These are phyloP conservation scores for Sepiola atlantica DNA, from an alignment of 2,888 invertebrate species.

Conservation along the genomic window DNA sequence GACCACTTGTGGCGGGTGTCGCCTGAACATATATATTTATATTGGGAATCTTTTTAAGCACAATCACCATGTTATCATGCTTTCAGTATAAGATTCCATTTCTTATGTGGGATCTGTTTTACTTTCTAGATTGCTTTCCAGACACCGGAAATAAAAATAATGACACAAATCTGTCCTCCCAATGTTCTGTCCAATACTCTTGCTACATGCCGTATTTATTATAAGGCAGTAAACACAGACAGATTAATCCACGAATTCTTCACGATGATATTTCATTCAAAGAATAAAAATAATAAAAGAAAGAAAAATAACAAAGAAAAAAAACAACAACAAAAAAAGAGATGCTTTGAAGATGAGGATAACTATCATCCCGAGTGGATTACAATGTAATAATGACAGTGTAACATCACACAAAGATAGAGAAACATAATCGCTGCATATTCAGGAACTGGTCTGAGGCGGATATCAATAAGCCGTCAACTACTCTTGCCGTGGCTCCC, in stretches of 20 bases:
- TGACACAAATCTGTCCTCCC: not conserved
- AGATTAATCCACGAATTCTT: not conserved
- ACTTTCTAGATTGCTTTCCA: not conserved
- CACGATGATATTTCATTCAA: not conserved
- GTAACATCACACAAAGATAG: not conserved
- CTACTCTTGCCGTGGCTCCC: not conserved
- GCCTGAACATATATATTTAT: no score
- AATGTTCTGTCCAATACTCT: not conserved
- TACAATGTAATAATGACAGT: not conserved
- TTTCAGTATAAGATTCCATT: no score
- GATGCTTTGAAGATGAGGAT: not conserved
- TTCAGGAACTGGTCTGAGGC: not conserved
- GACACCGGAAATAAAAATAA: not conserved
- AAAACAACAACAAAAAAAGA: not conserved
- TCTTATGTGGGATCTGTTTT: not conserved
- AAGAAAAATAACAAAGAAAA: not conserved
- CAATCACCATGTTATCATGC: no score
- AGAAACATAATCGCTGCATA: not conserved
- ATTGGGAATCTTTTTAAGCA: no score
- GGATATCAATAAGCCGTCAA: not conserved
- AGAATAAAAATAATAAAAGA: not conserved
- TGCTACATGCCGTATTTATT: not conserved
- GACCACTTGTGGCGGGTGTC: no score
- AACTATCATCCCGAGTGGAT: not conserved
- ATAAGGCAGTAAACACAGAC: not conserved